Conservation (phyloP, 1,140 invertebrate genomes). For the Venturia canescens region DNA sequence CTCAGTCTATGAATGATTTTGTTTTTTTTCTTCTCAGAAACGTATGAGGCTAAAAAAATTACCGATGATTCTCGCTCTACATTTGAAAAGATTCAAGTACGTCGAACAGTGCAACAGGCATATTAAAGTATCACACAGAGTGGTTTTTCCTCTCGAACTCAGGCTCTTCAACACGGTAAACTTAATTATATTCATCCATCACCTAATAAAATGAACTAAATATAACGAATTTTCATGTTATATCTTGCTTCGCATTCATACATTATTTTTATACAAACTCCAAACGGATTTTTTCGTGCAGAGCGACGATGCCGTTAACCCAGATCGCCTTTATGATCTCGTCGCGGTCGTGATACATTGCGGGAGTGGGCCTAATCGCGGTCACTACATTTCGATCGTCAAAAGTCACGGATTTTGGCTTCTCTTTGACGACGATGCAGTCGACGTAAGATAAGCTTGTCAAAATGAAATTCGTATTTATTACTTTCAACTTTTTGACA, state of each 20-base stretch:
- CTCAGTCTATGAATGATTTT: neutral
- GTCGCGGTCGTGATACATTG: slow-evolving; percentile 99
- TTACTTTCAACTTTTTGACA: no score
- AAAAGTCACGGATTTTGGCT: slow-evolving; percentile 99
- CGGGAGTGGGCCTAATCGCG: slow-evolving; percentile 98
- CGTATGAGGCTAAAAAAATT: slow-evolving; percentile 99
- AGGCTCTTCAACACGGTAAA: slow-evolving; percentile 98
- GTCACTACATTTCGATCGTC: slow-evolving; percentile 99
- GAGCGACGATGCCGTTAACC: slow-evolving; percentile 98
- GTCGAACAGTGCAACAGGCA: slow-evolving; percentile 99
- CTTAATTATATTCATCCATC: slow-evolving; percentile 46
- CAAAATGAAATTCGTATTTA: no score
- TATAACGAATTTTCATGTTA: no score
- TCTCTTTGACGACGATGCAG: slow-evolving; percentile 99
- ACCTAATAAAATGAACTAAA: no score
- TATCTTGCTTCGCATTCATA: no score
- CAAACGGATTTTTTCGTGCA: slow-evolving; percentile 73
- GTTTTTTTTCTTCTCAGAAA: slow-evolving; percentile 81
- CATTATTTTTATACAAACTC: neutral
- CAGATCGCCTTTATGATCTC: slow-evolving; percentile 97
- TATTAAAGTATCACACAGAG: slow-evolving; percentile 99
- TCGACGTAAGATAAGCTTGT: slow-evolving; percentile 89
- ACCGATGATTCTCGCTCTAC: slow-evolving; percentile 97
- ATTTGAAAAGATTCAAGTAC: slow-evolving; percentile 99
- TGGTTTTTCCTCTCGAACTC: slow-evolving; percentile 98